phyloP scores from a whole-genome alignment of 2,888 invertebrate genomes.

The Heptascelio sp. region DNA sequence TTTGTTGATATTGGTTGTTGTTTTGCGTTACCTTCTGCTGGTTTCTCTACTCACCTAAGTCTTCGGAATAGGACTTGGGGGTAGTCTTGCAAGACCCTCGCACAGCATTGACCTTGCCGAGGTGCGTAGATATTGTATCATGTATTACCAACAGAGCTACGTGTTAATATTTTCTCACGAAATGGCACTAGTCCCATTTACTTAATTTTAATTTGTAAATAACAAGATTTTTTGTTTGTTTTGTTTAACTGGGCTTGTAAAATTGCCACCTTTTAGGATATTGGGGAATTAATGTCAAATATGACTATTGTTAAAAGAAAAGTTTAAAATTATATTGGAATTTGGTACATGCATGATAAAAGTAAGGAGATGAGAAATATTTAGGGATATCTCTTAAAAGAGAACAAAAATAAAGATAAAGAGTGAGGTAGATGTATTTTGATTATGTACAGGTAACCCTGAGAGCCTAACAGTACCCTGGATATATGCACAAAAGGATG shows the following conservation, averaged over 20 bases:
- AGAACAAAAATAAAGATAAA: neutral
- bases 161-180: conserved; percentile 85
- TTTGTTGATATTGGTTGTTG: conserved; percentile 74
- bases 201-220: conserved; percentile 79
- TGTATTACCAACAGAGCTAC: conserved; percentile 85
- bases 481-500: conserved; percentile 42
- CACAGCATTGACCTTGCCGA: conserved; percentile 85
- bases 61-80: conserved; percentile 84
- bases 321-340: neutral
- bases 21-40: conserved; percentile 83
- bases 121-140: conserved; percentile 85
- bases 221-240: conserved; percentile 51
- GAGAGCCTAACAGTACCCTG: conserved; percentile 45
- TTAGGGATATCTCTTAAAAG: neutral
- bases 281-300: conserved; percentile 16
- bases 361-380: neutral
- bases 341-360: neutral
- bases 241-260: conserved; percentile 51
- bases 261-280: conserved; percentile 19
- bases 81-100: conserved; percentile 85
- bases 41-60: conserved; percentile 84
- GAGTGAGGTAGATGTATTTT: neutral
- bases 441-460: conserved; percentile 53
- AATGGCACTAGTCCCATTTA: conserved; percentile 84
- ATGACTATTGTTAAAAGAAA: conserved; percentile 12